A percentile compares a stretch with the other conserved stretches of the same genome.
Conservation (phyloP, 1,140 invertebrate species). For the Caerostris extrusa region DNA sequence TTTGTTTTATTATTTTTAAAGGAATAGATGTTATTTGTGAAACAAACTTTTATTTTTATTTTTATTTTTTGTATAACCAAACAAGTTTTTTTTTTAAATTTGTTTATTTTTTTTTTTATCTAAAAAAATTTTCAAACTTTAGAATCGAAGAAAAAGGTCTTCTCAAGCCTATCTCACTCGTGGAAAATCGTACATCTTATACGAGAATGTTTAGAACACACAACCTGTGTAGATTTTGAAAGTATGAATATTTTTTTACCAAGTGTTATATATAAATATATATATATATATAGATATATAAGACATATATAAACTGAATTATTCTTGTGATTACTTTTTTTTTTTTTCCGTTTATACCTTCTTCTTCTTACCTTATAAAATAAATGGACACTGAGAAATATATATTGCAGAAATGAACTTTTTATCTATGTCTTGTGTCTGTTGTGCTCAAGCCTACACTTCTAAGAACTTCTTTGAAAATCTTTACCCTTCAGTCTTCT, state of each 20-base stretch:
- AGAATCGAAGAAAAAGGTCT: slow-evolving; percentile 61
- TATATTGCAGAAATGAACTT: neutral
- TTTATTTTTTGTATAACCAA: neutral
- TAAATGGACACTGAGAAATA: neutral
- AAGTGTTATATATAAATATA: slow-evolving; percentile 10
- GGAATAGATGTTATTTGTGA: neutral
- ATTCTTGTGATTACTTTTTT: neutral
- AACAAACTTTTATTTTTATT: neutral
- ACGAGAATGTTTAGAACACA: slow-evolving; percentile 67
- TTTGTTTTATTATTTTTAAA: neutral
- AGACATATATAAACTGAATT: neutral
- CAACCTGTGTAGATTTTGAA: slow-evolving; percentile 47
- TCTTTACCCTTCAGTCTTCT: neutral
- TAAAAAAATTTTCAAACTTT: slow-evolving; percentile 46
- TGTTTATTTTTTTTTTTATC: neutral
- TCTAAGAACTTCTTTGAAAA: neutral
- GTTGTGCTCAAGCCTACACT: slow-evolving; percentile 12
- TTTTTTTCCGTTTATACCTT: neutral
- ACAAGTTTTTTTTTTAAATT: neutral
- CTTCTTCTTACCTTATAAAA: neutral
- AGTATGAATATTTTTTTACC: slow-evolving; percentile 67
- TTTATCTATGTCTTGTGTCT: neutral
- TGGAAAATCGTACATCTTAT: slow-evolving; percentile 73
- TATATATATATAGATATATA: too few relatives aligned
- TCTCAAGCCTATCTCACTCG: slow-evolving; percentile 43